These are phyloP conservation scores for Anguilla rostrata DNA, from an alignment of 2,113 vertebrate species.

Conservation along the genomic window DNA sequence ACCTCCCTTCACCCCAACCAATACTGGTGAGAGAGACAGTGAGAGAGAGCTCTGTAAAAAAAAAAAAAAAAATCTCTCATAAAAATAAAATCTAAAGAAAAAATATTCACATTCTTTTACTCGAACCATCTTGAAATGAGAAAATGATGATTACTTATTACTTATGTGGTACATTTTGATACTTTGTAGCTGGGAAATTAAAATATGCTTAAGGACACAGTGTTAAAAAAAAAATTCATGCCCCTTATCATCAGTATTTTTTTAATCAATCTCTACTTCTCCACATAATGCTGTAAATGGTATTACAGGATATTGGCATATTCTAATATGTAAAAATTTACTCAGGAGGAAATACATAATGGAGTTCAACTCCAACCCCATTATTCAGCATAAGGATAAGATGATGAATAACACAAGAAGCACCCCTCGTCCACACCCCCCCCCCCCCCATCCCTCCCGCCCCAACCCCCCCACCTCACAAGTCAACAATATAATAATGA, in stretches of 20 bases:
- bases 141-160: no score
- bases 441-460: background rate
- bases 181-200: background rate
- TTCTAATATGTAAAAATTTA: background rate
- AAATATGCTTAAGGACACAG: background rate
- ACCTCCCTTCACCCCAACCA: no score
- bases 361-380: background rate
- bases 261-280: background rate
- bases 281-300: background rate
- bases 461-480: background rate
- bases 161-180: no score
- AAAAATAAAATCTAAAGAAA: no score
- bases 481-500: constrained; percentile 9
- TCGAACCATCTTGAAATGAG: no score
- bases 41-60: no score
- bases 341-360: background rate
- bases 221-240: background rate
- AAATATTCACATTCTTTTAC: no score
- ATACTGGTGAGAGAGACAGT: no score
- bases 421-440: background rate
- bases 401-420: constrained; percentile 4
- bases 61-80: no score
- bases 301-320: background rate
- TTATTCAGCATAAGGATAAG: background rate
- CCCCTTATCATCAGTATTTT: background rate